Percentiles rank a stretch among this genome's conserved stretches.
phyloP scores from a whole-genome alignment of 2,797 vertebrate species.

The Catostomus latipinnis region DNA sequence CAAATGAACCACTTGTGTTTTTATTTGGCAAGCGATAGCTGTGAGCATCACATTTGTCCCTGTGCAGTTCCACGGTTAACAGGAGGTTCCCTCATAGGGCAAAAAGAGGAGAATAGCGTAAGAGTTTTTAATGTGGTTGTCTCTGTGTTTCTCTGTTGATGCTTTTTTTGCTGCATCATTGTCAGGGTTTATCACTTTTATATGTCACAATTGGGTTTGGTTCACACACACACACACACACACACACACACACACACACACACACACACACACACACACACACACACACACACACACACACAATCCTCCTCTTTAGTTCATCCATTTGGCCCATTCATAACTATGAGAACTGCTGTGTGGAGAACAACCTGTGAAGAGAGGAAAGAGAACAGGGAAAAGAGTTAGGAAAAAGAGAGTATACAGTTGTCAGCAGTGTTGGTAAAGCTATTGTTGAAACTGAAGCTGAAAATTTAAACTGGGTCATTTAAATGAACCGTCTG shows the following conservation, averaged over 20 bases:
- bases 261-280: too few species aligned
- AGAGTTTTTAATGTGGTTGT: slow-evolving; percentile 42
- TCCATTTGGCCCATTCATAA: slow-evolving; percentile 45
- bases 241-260: slow-evolving; percentile 9
- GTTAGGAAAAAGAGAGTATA: not conserved
- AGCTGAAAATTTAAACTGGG: too few species aligned
- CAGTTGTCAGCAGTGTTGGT: slow-evolving; percentile 19
- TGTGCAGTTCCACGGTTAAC: slow-evolving; percentile 39
- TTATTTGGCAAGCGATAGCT: slow-evolving; percentile 36
- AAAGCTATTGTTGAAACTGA: not conserved
- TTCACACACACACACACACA: slow-evolving; percentile 59
- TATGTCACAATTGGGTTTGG: slow-evolving; percentile 57
- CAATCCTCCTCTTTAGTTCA: slow-evolving; percentile 66
- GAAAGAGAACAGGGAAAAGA: slow-evolving; percentile 24
- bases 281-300: slow-evolving; percentile 35
- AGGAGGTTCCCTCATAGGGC: slow-evolving; percentile 30
- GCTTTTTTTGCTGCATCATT: slow-evolving; percentile 44
- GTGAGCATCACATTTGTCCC: slow-evolving; percentile 30
- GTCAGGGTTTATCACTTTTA: slow-evolving; percentile 52
- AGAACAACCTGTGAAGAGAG: slow-evolving; percentile 57
- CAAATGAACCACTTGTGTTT: not conserved
- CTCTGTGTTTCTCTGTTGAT: slow-evolving; percentile 34
- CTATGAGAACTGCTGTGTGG: slow-evolving; percentile 55
- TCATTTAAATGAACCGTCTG: too few species aligned
- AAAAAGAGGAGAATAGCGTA: slow-evolving; percentile 48